Evolutionary conservation across 1,140 invertebrate genomes (phyloP), one percentile per base, ranked within the genome.

Genomic region (Diabrotica virgifera): DNA sequence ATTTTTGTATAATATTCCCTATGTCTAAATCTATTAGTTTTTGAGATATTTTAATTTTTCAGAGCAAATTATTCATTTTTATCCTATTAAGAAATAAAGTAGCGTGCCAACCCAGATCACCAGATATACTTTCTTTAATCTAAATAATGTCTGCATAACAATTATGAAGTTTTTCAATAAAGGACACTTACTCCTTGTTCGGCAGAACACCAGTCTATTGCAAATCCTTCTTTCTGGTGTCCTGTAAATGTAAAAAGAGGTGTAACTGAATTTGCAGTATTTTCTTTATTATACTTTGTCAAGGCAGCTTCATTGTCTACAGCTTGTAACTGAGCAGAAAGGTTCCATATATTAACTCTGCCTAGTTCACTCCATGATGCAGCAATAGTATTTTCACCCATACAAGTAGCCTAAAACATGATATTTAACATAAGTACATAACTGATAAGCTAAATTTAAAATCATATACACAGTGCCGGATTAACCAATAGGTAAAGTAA

Each of bases 351-450:
- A 74, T 91, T 89, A 5, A 99, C 95, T 71, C 88, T 86, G 0
- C 94, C 94, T 37, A 90, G 79, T 80, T 98, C 96, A 71, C 95
- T 97, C 95, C 95, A 98, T 55, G 89, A 89, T 38, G 95, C 96
- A 53, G 91, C 93, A 68, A 95, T 75, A 5, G 85, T 81, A 37
- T 79, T 83, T 69, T 84, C 82, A 70, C 83, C 83, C 52, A 84
- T 77, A 57, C 80, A 81, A 36, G 82, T 83, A 63, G 81, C 74
- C 84, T 85, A 74, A 70, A 80, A 82, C 70, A 66, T 24, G 24
- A 24, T 24, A 24, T 24, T 46, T 5, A 46, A 46, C 8, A 46
- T 46, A 10, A 46, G n/a, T 46, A 6, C 40, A 46, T 2, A 46
- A 46, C n/a, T 46, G 40, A 46, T 57, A 53, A 10, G 8, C 40